Percentiles rank a stretch among this genome's conserved stretches.
Conservation (phyloP, 2,797 vertebrate species). For the Danio jaintianensis region DNA sequence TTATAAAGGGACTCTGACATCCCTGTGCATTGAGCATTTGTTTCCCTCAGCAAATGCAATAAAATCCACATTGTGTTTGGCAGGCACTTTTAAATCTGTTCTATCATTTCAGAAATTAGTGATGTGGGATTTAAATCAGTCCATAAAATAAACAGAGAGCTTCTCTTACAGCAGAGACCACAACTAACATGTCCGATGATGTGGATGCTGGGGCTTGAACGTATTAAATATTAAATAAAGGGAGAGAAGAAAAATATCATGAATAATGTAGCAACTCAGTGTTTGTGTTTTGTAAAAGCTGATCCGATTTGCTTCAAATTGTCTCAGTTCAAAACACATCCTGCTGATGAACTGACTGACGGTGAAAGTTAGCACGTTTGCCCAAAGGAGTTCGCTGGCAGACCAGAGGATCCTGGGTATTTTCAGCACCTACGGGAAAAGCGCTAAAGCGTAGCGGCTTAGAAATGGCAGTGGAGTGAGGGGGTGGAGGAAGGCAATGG, state of each 20-base stretch:
- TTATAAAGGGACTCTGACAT: constrained; percentile 9
- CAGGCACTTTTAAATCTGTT: constrained; percentile 5
- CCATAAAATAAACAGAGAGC: constrained; percentile 5
- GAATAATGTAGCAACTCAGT: constrained; percentile 69
- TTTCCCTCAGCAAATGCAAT: not conserved
- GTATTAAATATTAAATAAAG: constrained; percentile 78
- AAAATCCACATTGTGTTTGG: constrained; percentile 7
- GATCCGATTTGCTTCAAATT: constrained; percentile 39
- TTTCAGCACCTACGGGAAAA: constrained; percentile 27
- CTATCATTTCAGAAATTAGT: not conserved
- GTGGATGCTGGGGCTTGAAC: constrained; percentile 68
- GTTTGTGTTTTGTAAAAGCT: constrained; percentile 62
- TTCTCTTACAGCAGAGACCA: constrained; percentile 57
- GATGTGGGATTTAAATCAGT: constrained; percentile 24
- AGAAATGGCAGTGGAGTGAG: constrained; percentile 37
- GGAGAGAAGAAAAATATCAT: constrained; percentile 55
- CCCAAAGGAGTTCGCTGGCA: constrained; percentile 8
- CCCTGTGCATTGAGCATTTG: not conserved
- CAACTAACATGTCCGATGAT: constrained; percentile 62
- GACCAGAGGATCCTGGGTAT: constrained; percentile 35
- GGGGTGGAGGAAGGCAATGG: constrained; percentile 40
- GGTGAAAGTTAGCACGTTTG: not conserved
- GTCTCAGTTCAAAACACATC: constrained; percentile 26
- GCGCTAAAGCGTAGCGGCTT: constrained; percentile 42
- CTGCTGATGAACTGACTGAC: constrained; percentile 22